Evolutionary conservation across 2,797 vertebrate genomes (phyloP), one percentile per base, ranked within the genome.

Genomic region (Rhynchonycteris naso): DNA sequence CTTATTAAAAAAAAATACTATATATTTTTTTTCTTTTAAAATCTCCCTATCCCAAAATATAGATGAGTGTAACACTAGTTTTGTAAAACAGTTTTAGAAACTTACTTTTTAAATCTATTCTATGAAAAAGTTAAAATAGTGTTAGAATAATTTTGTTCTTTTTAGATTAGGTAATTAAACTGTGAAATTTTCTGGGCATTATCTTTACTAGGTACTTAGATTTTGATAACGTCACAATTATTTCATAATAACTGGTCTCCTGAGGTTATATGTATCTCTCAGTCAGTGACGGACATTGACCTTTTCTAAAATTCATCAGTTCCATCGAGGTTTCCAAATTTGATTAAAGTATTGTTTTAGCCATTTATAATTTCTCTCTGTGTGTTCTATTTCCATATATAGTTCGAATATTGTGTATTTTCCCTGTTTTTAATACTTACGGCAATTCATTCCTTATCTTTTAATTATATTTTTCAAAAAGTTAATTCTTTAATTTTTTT

Each of bases 181-280:
- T 72, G 18, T 56, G 47, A 90, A 81, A 92, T 38, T 95, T 92
- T 92, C 26, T 30, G 59, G 30, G 50, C 16, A 92, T 93, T 95
- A 91, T 84, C 88, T 91, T 88, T 93, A 88, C 82, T 90, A 83
- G 30, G 56, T 65, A 69, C 78, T 90, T 90, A 82, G 7, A 71
- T 82, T 97, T 56, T 94, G 80, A 94, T 88, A 95, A 74, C 8
- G 63, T 71, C 83, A 84, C 28, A 94, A 94, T 94, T 80, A 86
- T 94, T 95, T 95, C 90, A 72, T 95, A 93, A 74, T 96, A 94
- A 91, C 91, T 90, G 80, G 59, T n/a, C 65, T 93, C 54, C 35
- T 89, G 50, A 87, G 61, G 83, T 83, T 85, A 93, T 58, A 15
- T 88, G n/a, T 85, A 35, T 85, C 19, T 88, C 76, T 79, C 14